Base-by-base conservation (phyloP, 2,888 invertebrate species). In the Embidobia sp. region DNA sequence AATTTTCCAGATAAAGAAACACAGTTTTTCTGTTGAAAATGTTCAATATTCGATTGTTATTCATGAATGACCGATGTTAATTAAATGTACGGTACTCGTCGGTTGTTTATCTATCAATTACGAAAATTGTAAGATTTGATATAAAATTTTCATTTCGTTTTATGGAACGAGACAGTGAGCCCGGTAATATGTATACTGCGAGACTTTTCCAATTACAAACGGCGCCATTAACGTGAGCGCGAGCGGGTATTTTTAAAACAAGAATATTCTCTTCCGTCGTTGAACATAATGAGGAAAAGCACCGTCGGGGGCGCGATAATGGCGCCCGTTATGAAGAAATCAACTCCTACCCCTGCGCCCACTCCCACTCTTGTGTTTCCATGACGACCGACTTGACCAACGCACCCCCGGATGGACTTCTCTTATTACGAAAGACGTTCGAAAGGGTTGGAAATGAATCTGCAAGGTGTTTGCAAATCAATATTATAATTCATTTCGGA, bases 261-360 rank as follows among this genome's bases (percentile, higher is more conserved):
- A 86, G 83, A 86, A 88, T 86, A 87, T 86, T 87, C 84, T 81
- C 83, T 81, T 79, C 79, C 80, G 81, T 78, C 66, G 70, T 78
- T 69, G 55, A 82, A 84, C 83, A 84, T 87, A 87, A 87, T 87
- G 86, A 87, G 86, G 75, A 81, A 67, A 81, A 81, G 80, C 57
- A 46, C 69, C 64, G 79, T 69, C 75, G 80, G 77, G 81, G 80
- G 85, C 77, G 86, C 85, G 86, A 88, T 88, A 87, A 88, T 88
- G 88, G 88, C 87, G 82, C 85, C 86, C 88, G 85, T 88, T 89
- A 89, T 88, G 89, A 89, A 89, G 89, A 89, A 89, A 89, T 88
- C 87, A 89, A 86, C 85, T 79, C 85, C 83, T 79, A 81, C 77
- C 80, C 70, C 57, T 18, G 48, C 61, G 48, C 59, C 63, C 78